A percentile compares a stretch with the other conserved stretches of the same genome.
These are phyloP conservation scores for Lysandra bellargus DNA, from an alignment of 2,888 invertebrate species.

Conservation along the genomic window DNA sequence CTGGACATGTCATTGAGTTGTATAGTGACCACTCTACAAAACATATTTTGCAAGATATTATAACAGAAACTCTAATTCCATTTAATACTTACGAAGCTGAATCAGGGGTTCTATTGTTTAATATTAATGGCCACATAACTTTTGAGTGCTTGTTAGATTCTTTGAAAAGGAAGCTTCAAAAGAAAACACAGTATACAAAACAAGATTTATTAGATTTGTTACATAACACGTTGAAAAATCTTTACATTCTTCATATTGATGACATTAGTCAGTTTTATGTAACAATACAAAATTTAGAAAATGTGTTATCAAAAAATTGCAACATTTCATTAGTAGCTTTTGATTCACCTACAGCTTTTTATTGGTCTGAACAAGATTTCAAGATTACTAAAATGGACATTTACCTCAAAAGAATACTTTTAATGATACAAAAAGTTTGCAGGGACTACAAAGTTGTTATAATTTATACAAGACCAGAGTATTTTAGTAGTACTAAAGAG, in stretches of 20 bases:
- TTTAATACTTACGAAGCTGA: constrained; percentile 51
- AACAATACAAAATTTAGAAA: constrained; percentile 69
- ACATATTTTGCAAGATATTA: constrained; percentile 58
- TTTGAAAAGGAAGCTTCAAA: constrained; percentile 48
- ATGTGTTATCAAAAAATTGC: constrained; percentile 56
- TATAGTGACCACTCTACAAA: constrained; percentile 51
- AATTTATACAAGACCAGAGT: constrained; percentile 76
- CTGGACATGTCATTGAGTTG: constrained; percentile 64
- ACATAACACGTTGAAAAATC: constrained; percentile 49
- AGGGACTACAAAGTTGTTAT: constrained; percentile 73
- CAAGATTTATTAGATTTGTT: constrained; percentile 40
- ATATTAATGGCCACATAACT: constrained; percentile 68
- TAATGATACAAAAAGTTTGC: constrained; percentile 65
- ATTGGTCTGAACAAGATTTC: constrained; percentile 74
- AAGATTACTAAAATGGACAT: constrained; percentile 73
- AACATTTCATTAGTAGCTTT: constrained; percentile 66
- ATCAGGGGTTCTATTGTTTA: constrained; percentile 61
- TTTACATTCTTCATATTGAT: constrained; percentile 62
- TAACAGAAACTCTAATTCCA: constrained; percentile 59
- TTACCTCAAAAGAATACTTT: constrained; percentile 69
- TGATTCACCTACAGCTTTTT: constrained; percentile 73
- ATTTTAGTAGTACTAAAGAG: constrained; percentile 70
- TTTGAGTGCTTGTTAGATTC: constrained; percentile 48
- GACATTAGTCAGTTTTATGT: constrained; percentile 65
- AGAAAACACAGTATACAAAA: constrained; percentile 29